Evolutionary conservation across 2,113 vertebrate species (phyloP).

Genomic region (Phalacrocorax aristotelis): DNA sequence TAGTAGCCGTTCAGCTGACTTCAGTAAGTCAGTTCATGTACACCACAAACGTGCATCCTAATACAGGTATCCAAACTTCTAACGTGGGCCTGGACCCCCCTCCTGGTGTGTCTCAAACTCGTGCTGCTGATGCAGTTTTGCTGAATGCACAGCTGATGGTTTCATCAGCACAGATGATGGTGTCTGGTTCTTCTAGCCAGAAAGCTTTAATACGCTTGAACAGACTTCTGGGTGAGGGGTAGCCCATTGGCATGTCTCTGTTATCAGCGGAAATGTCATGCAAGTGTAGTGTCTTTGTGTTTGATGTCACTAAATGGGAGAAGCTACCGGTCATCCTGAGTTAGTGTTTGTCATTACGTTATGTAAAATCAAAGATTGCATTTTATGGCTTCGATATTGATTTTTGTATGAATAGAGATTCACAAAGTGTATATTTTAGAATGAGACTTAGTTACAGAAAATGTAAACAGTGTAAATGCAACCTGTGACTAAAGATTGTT

Average conservation of each 20-base stretch:
- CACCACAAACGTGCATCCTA: background rate
- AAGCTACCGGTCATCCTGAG: background rate
- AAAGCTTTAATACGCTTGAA: background rate
- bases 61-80: background rate
- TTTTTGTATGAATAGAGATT: background rate
- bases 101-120: background rate
- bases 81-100: background rate
- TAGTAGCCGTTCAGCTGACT: background rate
- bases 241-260: background rate
- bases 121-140: background rate
- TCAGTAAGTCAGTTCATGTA: background rate
- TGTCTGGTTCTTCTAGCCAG: background rate
- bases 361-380: background rate
- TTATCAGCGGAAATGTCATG: background rate
- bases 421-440: background rate
- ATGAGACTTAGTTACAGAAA: background rate
- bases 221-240: background rate
- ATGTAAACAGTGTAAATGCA: background rate
- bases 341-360: background rate
- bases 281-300: background rate
- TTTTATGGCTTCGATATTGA: background rate
- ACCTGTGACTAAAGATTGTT: background rate
- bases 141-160: background rate
- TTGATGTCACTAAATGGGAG: background rate
- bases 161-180: background rate